Evolutionary conservation across 2,888 invertebrate species (phyloP).

Genomic region (Resseliella maxima): DNA sequence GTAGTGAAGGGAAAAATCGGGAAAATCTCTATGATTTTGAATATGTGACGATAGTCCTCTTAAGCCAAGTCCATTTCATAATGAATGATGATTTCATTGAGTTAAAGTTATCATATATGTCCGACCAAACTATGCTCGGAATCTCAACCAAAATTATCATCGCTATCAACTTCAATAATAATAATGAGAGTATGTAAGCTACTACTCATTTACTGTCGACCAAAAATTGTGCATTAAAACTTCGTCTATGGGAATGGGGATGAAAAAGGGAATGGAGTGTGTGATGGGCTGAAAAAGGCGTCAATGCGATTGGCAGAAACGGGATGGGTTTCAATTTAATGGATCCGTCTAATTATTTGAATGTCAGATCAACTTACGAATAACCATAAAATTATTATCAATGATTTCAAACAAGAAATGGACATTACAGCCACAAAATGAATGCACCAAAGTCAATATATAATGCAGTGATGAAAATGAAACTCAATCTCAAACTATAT

Average conservation of each 20-base stretch:
- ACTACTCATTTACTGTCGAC: background rate
- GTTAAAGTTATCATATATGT: background rate
- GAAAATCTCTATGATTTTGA: background rate
- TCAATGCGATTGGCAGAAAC: no score
- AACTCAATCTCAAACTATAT: background rate
- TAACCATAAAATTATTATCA: constrained; percentile 23
- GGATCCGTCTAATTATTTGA: background rate
- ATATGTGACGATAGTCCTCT: background rate
- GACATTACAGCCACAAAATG: background rate
- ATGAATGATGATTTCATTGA: background rate
- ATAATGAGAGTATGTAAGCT: background rate
- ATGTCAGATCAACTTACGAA: background rate
- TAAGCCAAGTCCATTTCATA: background rate
- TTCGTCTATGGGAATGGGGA: background rate
- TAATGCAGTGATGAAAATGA: background rate
- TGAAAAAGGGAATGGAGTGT: no score
- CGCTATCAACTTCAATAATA: constrained; percentile 2
- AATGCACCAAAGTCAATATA: no score
- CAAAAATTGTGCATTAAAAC: background rate
- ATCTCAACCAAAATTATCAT: background rate
- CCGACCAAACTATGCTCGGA: background rate
- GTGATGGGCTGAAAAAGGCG: background rate
- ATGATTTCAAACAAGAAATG: background rate
- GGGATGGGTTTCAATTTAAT: background rate
- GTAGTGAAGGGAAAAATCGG: no score